These are phyloP conservation scores for Polydrusus cervinus DNA, from an alignment of 2,888 invertebrate genomes.

Conservation along the genomic window DNA sequence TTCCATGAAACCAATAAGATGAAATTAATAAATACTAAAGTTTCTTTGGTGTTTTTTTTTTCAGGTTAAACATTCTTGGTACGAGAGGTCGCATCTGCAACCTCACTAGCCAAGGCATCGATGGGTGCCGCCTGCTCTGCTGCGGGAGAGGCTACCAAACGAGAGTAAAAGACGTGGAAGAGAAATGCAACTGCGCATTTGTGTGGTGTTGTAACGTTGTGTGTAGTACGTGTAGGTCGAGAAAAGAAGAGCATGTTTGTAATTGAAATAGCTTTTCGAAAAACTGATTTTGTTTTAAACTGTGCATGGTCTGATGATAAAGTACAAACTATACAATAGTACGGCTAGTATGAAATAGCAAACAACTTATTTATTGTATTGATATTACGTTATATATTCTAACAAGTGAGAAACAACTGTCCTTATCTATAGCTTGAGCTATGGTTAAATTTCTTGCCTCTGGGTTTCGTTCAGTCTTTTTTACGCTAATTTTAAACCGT, in stretches of 20 bases:
- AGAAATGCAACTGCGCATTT: slow-evolving; percentile 92
- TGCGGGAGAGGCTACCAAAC: slow-evolving; percentile 93
- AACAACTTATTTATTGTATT: no score
- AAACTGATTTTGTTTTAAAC: not conserved
- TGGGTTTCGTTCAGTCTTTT: no score
- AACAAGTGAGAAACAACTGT: no score
- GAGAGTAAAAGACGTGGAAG: slow-evolving; percentile 85
- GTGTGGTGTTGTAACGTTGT: slow-evolving; percentile 94
- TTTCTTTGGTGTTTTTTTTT: slow-evolving; percentile 11
- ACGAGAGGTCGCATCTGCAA: slow-evolving; percentile 89
- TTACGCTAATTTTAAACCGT: no score
- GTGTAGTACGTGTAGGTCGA: slow-evolving; percentile 87
- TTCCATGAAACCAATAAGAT: no score
- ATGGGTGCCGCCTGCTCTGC: slow-evolving; percentile 90
- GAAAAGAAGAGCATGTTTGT: slow-evolving; percentile 89
- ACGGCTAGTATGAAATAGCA: no score
- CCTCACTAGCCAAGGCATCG: slow-evolving; percentile 87
- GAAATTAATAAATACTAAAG: not conserved
- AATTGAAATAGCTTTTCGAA: slow-evolving; percentile 74
- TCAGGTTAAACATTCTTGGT: slow-evolving; percentile 85
- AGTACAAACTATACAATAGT: not conserved
- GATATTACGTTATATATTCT: no score
- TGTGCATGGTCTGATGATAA: slow-evolving; percentile 8
- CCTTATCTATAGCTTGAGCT: no score
- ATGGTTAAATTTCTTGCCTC: no score